Base-by-base conservation (phyloP, 2,797 vertebrate species). In the Argyrosomus regius region DNA sequence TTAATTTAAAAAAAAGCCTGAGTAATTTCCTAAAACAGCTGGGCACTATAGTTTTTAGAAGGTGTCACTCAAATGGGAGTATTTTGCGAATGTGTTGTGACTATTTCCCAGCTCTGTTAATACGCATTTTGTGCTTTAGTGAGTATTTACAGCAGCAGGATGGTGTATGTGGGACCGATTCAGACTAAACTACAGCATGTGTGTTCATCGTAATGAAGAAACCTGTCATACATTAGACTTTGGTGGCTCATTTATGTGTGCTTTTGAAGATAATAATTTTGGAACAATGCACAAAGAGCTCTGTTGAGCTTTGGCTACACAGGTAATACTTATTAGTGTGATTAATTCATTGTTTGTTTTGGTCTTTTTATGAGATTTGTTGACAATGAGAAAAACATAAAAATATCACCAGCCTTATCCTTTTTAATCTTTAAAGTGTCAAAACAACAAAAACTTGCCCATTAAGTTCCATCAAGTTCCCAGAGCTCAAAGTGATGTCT, bases 361-460 rank as follows among this genome's bases (percentile, higher is more conserved):
- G 58, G 3, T 43, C 16, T 28, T n/a, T 60, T 41, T 3, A 45
- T 45, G 60, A 46, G 41, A 46, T 63, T 28, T 12, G 17, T 20
- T 48, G 24, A 48, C 3, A 12, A 26, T 28, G 18, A 26, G 22
- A 3, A 63, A 45, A 63, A 26, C 2, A n/a, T 58, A 17, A 9
- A 9, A n/a, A 45, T 26, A 20, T 7, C 22, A 5, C 18, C 67
- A 35, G 45, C 28, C 1, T 0, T 39, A 20, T 60, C 11, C 20
- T 60, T 39, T 59, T 41, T 26, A n/a, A 62, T 72, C 35, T 22
- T 43, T 24, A 39, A 28, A 22, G 13, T 59, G 45, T 72, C 54
- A n/a, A 35, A 63, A 31, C 31, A 39, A 39, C 35, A 39, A 39
- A 24, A 12, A 31, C 4, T 72, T 35, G 22, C 16, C 48, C 9